Conservation (phyloP, 2,113 vertebrate species). For the Spermophilus dauricus region DNA sequence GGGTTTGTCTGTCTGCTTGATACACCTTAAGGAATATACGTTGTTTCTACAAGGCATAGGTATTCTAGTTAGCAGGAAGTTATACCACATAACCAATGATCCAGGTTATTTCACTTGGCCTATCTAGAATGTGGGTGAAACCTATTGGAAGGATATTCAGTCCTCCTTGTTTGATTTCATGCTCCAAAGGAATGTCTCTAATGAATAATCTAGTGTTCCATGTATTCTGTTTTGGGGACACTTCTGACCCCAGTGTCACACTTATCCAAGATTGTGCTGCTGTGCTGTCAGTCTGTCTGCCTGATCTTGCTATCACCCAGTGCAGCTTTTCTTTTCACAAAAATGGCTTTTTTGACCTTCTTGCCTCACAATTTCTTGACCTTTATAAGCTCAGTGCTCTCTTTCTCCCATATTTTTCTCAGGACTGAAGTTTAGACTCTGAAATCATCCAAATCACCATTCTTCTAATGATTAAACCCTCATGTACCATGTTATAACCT, state of each 20-base stretch:
- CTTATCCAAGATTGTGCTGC: background rate
- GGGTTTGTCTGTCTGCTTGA: background rate
- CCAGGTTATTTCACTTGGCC: background rate
- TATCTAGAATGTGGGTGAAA: background rate
- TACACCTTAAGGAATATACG: background rate
- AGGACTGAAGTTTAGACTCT: background rate
- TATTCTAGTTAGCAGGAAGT: constrained; percentile 4
- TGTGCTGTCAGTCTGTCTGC: background rate
- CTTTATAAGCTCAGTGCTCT: background rate
- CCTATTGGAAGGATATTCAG: background rate
- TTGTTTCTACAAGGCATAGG: background rate
- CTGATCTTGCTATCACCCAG: background rate
- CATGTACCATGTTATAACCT: background rate
- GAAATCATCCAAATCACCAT: background rate
- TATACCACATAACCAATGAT: background rate
- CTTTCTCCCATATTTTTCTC: background rate
- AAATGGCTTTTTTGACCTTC: background rate
- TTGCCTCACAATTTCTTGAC: background rate
- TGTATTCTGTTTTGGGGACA: too few species aligned
- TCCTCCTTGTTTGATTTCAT: background rate
- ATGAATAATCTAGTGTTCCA: background rate
- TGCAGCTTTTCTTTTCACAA: background rate
- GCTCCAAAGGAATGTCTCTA: background rate
- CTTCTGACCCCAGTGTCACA: background rate
- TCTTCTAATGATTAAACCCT: background rate